Conservation (phyloP, 1,140 invertebrate species). For the Ceratina japonica region DNA sequence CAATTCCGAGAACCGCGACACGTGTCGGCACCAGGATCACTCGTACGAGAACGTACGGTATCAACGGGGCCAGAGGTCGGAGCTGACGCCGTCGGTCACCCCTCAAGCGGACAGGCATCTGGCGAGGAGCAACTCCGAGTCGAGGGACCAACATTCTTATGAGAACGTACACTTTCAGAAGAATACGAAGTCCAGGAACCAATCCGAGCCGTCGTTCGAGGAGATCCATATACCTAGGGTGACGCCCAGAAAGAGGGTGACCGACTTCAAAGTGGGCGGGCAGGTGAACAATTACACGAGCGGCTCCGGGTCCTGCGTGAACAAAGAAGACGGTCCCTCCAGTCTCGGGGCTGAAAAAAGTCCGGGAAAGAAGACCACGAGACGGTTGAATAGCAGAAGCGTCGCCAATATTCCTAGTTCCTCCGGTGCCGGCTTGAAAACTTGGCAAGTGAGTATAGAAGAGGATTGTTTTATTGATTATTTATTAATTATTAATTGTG, state of each 20-base stretch:
- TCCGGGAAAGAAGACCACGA: constrained; percentile 62
- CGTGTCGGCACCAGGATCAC: constrained; percentile 43
- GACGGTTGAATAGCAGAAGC: constrained; percentile 68
- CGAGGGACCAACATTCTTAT: constrained; percentile 61
- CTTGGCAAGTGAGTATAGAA: constrained; percentile 66
- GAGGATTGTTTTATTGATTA: neutral
- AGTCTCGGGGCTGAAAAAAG: constrained; percentile 67
- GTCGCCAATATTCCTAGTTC: constrained; percentile 71
- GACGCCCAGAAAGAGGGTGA: constrained; percentile 62
- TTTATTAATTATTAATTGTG: too few relatives aligned
- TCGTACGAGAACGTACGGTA: constrained; percentile 65
- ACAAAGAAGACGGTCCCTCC: constrained; percentile 63
- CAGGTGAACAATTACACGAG: constrained; percentile 66
- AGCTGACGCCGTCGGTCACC: constrained; percentile 39
- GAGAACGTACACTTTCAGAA: constrained; percentile 69
- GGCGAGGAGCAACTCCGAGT: constrained; percentile 57
- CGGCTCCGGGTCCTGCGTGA: constrained; percentile 42
- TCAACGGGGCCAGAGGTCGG: constrained; percentile 52
- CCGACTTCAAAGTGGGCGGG: constrained; percentile 73
- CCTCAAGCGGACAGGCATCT: constrained; percentile 58
- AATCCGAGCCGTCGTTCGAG: constrained; percentile 64
- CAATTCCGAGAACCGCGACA: constrained; percentile 64
- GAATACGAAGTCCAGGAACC: constrained; percentile 45
- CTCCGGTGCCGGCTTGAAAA: constrained; percentile 58
- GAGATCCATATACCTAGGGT: constrained; percentile 74